Evolutionary conservation across 2,113 vertebrate species (phyloP).

Genomic region (Cygnus atratus): DNA sequence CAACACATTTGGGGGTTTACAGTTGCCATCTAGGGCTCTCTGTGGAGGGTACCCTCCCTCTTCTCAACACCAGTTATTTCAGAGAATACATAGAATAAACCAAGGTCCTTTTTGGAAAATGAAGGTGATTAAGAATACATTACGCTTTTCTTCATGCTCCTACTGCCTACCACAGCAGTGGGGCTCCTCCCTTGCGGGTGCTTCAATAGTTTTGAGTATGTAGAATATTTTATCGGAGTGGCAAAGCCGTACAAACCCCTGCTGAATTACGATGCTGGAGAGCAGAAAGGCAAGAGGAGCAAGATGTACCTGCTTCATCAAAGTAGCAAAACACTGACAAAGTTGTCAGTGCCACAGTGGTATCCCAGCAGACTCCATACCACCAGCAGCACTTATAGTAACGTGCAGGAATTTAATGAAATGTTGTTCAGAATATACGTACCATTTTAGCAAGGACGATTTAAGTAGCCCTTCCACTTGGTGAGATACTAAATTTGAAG

Average conservation of each 20-base stretch:
- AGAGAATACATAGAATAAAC: background rate
- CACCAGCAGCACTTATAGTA: background rate
- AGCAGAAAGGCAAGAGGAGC: background rate
- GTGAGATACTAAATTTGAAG: rapidly evolving
- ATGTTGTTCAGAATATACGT: background rate
- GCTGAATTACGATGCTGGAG: background rate
- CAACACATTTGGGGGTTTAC: background rate
- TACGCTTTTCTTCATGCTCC: background rate
- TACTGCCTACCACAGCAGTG: background rate
- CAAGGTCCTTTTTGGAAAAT: background rate
- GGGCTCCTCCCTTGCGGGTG: background rate
- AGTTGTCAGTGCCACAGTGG: background rate
- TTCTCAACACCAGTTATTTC: background rate
- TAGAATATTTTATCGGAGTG: background rate
- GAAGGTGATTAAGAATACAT: background rate
- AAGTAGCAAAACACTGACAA: background rate
- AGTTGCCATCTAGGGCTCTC: background rate
- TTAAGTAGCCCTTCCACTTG: background rate
- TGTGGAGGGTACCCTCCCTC: background rate
- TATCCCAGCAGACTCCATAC: background rate
- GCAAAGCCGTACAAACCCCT: background rate
- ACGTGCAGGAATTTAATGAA: background rate
- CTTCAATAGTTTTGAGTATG: background rate
- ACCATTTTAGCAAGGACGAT: background rate
- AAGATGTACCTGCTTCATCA: background rate